Evolutionary conservation across 2,888 invertebrate species (phyloP).

Genomic region (Archips xylosteana): DNA sequence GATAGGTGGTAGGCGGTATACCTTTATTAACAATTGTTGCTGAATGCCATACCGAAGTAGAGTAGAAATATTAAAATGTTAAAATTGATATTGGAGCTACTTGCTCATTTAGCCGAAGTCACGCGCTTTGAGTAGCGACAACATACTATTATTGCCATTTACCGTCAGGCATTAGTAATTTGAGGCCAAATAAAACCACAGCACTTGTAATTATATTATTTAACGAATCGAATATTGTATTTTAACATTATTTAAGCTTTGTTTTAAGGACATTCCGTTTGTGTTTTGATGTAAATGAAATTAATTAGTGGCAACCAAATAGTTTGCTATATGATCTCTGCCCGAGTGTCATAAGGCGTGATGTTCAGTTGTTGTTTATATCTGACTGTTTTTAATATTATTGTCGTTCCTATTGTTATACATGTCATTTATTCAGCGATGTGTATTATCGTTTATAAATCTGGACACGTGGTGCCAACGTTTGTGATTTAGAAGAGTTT

Average conservation of each 20-base stretch:
- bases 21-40: neutral
- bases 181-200: conserved; percentile 2
- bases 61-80: conserved; percentile 25
- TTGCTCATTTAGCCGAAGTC: conserved; percentile 9
- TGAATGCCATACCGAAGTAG: conserved; percentile 12
- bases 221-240: conserved; percentile 30
- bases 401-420: conserved; percentile 45
- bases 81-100: conserved; percentile 22
- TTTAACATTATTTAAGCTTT: conserved; percentile 21
- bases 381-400: conserved; percentile 64
- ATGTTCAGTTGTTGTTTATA: conserved; percentile 50
- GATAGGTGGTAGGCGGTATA: neutral
- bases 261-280: conserved; percentile 41
- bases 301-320: conserved; percentile 24
- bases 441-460: conserved; percentile 17
- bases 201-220: conserved; percentile 7
- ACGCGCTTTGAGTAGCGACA: neutral
- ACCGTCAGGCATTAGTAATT: neutral
- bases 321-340: conserved; percentile 52
- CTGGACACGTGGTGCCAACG: conserved; percentile 28
- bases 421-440: conserved; percentile 17
- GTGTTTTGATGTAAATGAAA: conserved; percentile 24
- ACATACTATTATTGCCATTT: neutral
- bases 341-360: conserved; percentile 54
- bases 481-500: conserved; percentile 11